Evolutionary conservation across 1,140 invertebrate genomes (phyloP).

Genomic region (Lepidurus packardi): DNA sequence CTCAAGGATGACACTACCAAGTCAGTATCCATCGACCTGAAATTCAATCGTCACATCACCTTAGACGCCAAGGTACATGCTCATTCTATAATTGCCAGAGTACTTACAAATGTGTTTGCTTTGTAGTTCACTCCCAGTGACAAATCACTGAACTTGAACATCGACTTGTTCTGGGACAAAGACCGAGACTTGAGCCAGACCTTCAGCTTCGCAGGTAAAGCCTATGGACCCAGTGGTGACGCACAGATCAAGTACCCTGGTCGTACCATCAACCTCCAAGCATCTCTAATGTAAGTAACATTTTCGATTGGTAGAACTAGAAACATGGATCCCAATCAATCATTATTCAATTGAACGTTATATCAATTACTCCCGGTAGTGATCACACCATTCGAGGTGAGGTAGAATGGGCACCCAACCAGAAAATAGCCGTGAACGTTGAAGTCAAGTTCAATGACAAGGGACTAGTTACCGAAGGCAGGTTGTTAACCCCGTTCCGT

Average conservation of each 20-base stretch:
- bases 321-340: not conserved
- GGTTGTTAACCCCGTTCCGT: slow-evolving; percentile 29
- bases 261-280: slow-evolving; percentile 23
- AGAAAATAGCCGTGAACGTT: slow-evolving; percentile 8
- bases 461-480: not conserved
- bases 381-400: slow-evolving; percentile 22
- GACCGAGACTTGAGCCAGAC: slow-evolving; percentile 29
- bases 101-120: not conserved
- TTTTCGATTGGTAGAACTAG: not conserved
- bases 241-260: slow-evolving; percentile 31
- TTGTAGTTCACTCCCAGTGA: not conserved
- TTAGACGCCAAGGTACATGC: slow-evolving; percentile 25
- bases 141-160: not conserved
- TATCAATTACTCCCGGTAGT: not conserved
- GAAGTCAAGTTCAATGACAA: not conserved
- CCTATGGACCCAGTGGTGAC: not conserved
- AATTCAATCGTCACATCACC: slow-evolving; percentile 25
- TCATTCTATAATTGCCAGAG: not conserved
- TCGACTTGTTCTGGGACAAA: slow-evolving; percentile 35
- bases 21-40: slow-evolving; percentile 27
- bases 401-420: slow-evolving; percentile 30
- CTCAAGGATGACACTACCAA: slow-evolving; percentile 11
- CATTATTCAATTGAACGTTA: no score
- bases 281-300: not conserved
- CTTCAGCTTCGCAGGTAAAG: slow-evolving; percentile 27